Percentiles rank a stretch among this genome's conserved stretches.
Conservation (phyloP, 2,888 invertebrate species). For the Torymus tubicola region DNA sequence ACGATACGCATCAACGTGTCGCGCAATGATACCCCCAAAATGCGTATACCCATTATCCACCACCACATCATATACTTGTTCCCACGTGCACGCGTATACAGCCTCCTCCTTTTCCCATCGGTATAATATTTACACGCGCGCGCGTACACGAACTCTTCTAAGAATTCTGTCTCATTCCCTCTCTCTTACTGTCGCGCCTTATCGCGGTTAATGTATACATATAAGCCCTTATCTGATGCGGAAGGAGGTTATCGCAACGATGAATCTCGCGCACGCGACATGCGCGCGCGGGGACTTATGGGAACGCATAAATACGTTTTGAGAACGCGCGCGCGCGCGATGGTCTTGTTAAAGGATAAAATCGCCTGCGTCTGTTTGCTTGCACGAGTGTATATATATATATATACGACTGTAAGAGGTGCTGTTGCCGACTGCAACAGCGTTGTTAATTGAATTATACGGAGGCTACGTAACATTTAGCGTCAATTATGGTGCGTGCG, state of each 20-base stretch:
- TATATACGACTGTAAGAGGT: too few species aligned
- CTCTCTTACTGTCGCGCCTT: not conserved
- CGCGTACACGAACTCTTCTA: not conserved
- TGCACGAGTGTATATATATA: too few species aligned
- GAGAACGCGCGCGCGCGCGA: too few species aligned
- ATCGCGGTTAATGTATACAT: not conserved
- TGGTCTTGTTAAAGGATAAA: too few species aligned
- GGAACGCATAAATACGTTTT: slow-evolving; percentile 3
- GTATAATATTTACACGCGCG: not conserved
- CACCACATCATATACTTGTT: not conserved
- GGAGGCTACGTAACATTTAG: not conserved
- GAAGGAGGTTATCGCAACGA: slow-evolving; percentile 39
- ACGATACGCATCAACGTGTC: too few species aligned
- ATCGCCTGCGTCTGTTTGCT: too few species aligned
- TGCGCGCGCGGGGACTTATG: slow-evolving; percentile 1
- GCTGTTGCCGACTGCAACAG: not conserved
- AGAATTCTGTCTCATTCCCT: not conserved
- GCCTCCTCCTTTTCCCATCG: slow-evolving; percentile 31
- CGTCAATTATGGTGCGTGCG: not conserved
- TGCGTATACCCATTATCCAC: not conserved
- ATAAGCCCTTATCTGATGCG: slow-evolving; percentile 38
- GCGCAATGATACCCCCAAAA: too few species aligned
- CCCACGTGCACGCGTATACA: not conserved
- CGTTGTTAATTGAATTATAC: slow-evolving; percentile 10
- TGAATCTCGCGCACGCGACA: slow-evolving; percentile 4